Conservation (phyloP, 1,140 invertebrate genomes). For the Apolygus lucorum region DNA sequence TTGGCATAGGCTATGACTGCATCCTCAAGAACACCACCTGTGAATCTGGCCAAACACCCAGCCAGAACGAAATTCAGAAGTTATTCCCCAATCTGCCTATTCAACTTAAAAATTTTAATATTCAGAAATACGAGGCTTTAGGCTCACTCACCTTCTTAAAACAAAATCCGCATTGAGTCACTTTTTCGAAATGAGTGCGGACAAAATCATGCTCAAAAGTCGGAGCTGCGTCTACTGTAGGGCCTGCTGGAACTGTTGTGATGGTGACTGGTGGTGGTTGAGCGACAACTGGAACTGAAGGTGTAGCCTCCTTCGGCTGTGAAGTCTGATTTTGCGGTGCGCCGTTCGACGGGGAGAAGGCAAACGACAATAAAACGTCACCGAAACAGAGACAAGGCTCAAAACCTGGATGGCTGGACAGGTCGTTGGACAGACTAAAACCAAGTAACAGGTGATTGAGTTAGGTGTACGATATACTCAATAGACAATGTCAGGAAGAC, state of each 20-base stretch:
- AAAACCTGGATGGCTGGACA: slow-evolving; percentile 71
- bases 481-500: background rate
- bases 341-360: slow-evolving; percentile 46
- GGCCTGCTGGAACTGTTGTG: background rate
- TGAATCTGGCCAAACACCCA: too few species aligned
- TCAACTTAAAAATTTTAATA: too few species aligned
- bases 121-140: too few species aligned
- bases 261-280: slow-evolving; percentile 30
- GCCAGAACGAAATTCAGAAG: too few species aligned
- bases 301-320: slow-evolving; percentile 32
- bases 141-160: slow-evolving; percentile 76
- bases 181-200: slow-evolving; percentile 73
- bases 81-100: too few species aligned
- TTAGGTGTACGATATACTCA: background rate
- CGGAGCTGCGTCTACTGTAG: background rate
- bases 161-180: slow-evolving; percentile 84
- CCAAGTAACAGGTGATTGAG: slow-evolving; percentile 21
- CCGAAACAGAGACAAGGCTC: slow-evolving; percentile 83
- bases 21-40: too few species aligned
- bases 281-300: slow-evolving; percentile 28
- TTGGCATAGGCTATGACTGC: too few species aligned
- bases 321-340: slow-evolving; percentile 33
- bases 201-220: slow-evolving; percentile 60
- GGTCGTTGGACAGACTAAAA: slow-evolving; percentile 51
- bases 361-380: slow-evolving; percentile 75